phyloP scores from a whole-genome alignment of 1,140 invertebrate species.

The Drosophila ambigua region DNA sequence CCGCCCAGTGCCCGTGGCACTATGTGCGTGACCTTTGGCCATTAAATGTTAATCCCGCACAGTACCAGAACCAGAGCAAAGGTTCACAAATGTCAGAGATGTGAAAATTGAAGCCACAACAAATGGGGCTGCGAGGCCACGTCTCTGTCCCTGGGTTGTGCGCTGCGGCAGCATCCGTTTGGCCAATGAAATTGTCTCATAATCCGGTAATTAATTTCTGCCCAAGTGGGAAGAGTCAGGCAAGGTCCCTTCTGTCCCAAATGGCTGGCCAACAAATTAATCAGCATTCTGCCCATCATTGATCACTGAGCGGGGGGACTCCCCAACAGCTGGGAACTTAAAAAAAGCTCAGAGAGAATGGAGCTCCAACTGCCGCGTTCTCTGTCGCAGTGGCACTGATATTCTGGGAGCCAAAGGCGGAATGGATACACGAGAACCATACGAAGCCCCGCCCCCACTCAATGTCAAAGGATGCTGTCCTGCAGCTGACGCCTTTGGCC shows the following conservation, averaged over 20 bases:
- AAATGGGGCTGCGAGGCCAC: not conserved
- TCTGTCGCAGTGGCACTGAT: too few species aligned
- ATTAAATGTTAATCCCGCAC: constrained; percentile 73
- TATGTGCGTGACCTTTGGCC: constrained; percentile 76
- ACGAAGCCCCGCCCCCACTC: too few species aligned
- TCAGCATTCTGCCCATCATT: constrained; percentile 57
- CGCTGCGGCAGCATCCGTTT: constrained; percentile 2
- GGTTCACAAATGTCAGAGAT: constrained; percentile 34
- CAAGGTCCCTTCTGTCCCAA: constrained; percentile 33
- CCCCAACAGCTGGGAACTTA: too few species aligned
- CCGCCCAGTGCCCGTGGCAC: too few species aligned
- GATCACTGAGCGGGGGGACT: constrained; percentile 32
- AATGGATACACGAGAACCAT: too few species aligned
- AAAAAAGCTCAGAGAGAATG: too few species aligned
- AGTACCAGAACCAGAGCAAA: constrained; percentile 44
- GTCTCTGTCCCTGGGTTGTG: too few species aligned
- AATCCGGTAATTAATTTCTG: constrained; percentile 81
- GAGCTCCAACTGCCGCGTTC: too few species aligned
- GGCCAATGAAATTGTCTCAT: constrained; percentile 76
- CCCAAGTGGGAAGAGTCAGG: constrained; percentile 37
- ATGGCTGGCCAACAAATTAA: constrained; percentile 80
- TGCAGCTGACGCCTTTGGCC: too few species aligned
- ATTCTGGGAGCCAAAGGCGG: too few species aligned
- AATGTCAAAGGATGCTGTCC: too few species aligned
- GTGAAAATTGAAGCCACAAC: constrained; percentile 45